Conservation (phyloP, 2,113 vertebrate species). For the Urocolius indicus region DNA sequence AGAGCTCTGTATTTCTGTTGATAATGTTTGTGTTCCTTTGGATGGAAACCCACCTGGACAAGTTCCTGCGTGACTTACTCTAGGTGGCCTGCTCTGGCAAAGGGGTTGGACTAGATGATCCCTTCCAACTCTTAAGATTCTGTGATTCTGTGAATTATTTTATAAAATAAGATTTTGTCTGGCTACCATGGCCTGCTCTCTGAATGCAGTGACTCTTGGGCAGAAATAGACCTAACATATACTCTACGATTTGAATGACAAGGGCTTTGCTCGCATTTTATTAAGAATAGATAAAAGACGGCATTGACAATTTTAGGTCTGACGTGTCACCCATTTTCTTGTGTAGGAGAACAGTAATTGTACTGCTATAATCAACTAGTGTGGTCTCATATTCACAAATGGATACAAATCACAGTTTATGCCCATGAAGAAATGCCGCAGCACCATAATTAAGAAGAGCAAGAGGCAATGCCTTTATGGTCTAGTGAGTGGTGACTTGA, state of each 20-base stretch:
- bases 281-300: not conserved
- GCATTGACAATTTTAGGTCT: not conserved
- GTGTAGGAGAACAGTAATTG: not conserved
- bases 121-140: too few species aligned
- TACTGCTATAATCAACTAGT: not conserved
- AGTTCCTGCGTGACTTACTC: too few species aligned
- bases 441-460: constrained; percentile 25
- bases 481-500: constrained; percentile 1
- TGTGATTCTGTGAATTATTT: not conserved
- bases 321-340: not conserved
- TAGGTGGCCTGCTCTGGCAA: too few species aligned
- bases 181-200: not conserved
- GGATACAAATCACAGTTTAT: constrained; percentile 26
- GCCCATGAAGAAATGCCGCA: not conserved
- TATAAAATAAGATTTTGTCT: constrained; percentile 1
- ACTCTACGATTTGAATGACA: not conserved
- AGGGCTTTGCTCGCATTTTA: not conserved
- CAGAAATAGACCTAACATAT: not conserved
- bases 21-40: not conserved
- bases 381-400: not conserved
- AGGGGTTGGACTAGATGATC: too few species aligned
- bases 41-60: not conserved
- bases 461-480: constrained; percentile 32
- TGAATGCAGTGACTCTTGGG: not conserved
- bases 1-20: not conserved